Percentiles rank a stretch among this genome's conserved stretches.
phyloP scores from a whole-genome alignment of 1,140 invertebrate genomes.

The Hycleus phaleratus region DNA sequence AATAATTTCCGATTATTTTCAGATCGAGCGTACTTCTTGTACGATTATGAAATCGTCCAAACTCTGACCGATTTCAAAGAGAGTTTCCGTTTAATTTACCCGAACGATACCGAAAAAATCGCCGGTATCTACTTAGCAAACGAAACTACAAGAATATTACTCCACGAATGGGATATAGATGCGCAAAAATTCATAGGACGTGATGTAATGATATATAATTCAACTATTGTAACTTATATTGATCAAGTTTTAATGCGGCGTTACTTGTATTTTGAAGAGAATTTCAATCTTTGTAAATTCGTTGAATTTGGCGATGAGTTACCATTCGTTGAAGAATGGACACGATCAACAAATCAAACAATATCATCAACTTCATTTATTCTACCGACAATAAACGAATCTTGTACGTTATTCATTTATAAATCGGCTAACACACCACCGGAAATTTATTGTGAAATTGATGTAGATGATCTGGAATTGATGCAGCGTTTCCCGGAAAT shows the following conservation, averaged over 20 bases:
- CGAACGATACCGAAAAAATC: slow-evolving; percentile 3
- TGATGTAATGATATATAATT: not conserved
- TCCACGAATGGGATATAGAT: slow-evolving; percentile 19
- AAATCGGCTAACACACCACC: not conserved
- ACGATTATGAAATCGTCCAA: slow-evolving; percentile 26
- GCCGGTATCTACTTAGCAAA: slow-evolving; percentile 8
- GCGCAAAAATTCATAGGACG: slow-evolving; percentile 12
- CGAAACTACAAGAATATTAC: slow-evolving; percentile 6
- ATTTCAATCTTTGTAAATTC: not conserved
- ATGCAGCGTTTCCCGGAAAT: not conserved
- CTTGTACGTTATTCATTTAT: slow-evolving; percentile 12
- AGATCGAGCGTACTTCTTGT: slow-evolving; percentile 32
- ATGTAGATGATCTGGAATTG: not conserved
- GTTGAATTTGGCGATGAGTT: no score
- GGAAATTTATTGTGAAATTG: slow-evolving; percentile 5
- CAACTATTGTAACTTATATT: slow-evolving; percentile 1
- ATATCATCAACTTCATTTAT: not conserved
- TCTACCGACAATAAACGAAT: not conserved
- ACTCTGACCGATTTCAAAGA: slow-evolving; percentile 4
- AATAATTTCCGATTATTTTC: slow-evolving; percentile 5
- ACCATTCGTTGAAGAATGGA: no score
- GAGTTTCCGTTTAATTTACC: slow-evolving; percentile 7
- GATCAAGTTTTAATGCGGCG: slow-evolving; percentile 1
- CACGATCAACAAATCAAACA: not conserved
- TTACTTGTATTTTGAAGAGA: slow-evolving; percentile 5